These are phyloP conservation scores for Miltochrista miniata DNA, from an alignment of 2,888 invertebrate genomes.

Conservation along the genomic window DNA sequence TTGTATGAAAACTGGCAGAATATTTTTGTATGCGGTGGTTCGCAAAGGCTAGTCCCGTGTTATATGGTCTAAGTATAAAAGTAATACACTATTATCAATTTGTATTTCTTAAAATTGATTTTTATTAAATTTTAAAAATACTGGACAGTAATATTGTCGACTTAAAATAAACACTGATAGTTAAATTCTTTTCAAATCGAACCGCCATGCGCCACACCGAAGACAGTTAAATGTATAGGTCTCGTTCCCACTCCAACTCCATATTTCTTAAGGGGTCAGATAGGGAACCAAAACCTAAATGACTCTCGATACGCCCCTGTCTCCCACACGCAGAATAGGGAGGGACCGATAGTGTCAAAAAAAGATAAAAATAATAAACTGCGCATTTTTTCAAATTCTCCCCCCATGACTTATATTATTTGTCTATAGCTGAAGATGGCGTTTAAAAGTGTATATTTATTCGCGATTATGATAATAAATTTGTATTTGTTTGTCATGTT, in stretches of 20 bases:
- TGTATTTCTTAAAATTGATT: too few species aligned
- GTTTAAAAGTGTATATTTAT: constrained; percentile 26
- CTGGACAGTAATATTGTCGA: constrained; percentile 51
- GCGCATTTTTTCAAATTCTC: constrained; percentile 56
- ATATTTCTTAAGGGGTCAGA: constrained; percentile 71
- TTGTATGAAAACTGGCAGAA: too few species aligned
- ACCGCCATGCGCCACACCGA: constrained; percentile 40
- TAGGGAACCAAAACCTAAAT: constrained; percentile 63
- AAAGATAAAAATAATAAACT: constrained; percentile 83
- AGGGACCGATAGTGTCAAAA: constrained; percentile 81
- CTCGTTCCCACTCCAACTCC: constrained; percentile 43
- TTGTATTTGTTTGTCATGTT: not conserved
- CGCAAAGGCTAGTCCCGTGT: too few species aligned
- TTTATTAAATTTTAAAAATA: too few species aligned
- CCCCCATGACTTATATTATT: constrained; percentile 45
- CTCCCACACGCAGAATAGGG: constrained; percentile 65
- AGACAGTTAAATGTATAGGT: constrained; percentile 27
- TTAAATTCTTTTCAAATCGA: constrained; percentile 13
- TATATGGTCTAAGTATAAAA: too few species aligned
- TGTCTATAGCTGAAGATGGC: constrained; percentile 39
- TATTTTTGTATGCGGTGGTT: too few species aligned
- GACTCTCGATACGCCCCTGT: constrained; percentile 78
- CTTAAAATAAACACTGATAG: not conserved
- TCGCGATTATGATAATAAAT: not conserved
- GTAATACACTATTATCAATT: too few species aligned